Evolutionary conservation across 2,113 vertebrate species (phyloP).

Genomic region (Xiphorhynchus elegans): DNA sequence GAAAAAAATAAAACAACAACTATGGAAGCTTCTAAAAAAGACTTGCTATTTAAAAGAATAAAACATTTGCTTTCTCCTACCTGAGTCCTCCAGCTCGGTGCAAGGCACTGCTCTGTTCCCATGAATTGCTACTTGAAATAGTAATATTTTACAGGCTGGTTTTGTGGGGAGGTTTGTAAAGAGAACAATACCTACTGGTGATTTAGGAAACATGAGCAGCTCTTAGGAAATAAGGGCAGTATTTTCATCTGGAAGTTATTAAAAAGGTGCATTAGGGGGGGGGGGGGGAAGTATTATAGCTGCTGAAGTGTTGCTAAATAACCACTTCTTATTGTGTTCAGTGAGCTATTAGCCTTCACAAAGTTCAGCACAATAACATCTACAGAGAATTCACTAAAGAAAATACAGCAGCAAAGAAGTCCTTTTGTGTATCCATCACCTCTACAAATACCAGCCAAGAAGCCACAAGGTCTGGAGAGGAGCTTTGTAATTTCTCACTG

Average conservation of each 20-base stretch:
- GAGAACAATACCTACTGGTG: background rate
- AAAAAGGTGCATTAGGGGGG: background rate
- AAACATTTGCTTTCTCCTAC: background rate
- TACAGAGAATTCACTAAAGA: background rate
- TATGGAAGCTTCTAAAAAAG: background rate
- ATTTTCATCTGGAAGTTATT: slow-evolving; percentile 33
- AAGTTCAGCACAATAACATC: background rate
- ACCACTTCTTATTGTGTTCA: background rate
- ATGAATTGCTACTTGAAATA: background rate
- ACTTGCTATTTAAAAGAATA: background rate
- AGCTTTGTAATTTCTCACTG: background rate
- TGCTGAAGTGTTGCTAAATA: background rate
- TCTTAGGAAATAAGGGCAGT: background rate
- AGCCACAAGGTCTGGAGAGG: background rate
- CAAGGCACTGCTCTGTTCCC: background rate
- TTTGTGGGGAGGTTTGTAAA: background rate
- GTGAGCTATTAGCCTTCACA: background rate
- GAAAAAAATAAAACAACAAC: background rate
- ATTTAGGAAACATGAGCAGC: background rate
- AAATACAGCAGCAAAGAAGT: background rate
- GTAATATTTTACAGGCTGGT: background rate
- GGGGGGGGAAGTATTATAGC: background rate
- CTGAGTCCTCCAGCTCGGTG: background rate
- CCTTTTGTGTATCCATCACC: background rate
- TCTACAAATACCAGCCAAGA: background rate